Conservation (phyloP, 2,888 invertebrate genomes). For the Rhogogaster chlorosoma region DNA sequence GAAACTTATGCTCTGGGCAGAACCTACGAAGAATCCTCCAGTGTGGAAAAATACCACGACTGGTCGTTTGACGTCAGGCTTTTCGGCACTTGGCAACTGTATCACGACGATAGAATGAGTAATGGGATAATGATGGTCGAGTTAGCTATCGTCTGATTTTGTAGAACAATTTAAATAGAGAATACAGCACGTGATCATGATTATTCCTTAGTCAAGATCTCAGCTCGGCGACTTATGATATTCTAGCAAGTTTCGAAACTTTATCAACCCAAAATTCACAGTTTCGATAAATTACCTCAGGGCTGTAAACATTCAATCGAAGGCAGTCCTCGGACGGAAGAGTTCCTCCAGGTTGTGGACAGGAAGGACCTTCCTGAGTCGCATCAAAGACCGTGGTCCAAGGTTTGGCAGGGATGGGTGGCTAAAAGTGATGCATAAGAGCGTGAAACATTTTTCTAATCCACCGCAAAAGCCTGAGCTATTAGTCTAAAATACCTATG, state of each 20-base stretch:
- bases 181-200: neutral
- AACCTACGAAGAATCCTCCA: conserved; percentile 83
- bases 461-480: neutral
- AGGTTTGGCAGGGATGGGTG: conserved; percentile 78
- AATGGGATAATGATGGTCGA: neutral
- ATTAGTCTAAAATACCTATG: neutral
- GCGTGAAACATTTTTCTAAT: neutral
- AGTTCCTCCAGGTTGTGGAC: conserved; percentile 77
- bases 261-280: neutral
- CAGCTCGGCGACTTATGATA: neutral
- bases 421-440: conserved; percentile 69
- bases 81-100: neutral
- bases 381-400: conserved; percentile 81
- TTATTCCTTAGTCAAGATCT: neutral
- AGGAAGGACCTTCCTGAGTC: conserved; percentile 81
- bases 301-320: conserved; percentile 82
- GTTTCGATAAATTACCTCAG: conserved; percentile 68
- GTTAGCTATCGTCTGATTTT: neutral
- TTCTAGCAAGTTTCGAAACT: neutral
- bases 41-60: conserved; percentile 86
- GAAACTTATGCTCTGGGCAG: conserved; percentile 80
- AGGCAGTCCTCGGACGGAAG: conserved; percentile 83
- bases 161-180: neutral
- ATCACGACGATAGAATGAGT: neutral
- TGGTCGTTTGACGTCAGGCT: conserved; percentile 73